These are phyloP conservation scores for Leptopilina clavipes DNA, from an alignment of 1,140 invertebrate genomes.

Conservation along the genomic window DNA sequence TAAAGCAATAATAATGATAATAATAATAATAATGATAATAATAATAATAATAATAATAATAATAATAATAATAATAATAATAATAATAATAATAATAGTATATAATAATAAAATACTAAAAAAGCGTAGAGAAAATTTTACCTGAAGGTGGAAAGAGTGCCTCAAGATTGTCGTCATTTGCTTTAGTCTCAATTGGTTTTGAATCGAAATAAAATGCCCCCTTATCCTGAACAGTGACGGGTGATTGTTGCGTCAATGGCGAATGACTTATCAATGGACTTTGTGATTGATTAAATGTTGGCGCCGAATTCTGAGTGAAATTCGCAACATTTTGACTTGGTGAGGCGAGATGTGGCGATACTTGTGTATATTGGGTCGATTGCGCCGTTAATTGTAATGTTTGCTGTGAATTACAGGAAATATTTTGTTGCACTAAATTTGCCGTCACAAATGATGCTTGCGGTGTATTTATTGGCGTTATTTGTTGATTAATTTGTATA, in stretches of 20 bases:
- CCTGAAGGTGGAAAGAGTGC: slow-evolving; percentile 73
- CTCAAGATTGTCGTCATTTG: slow-evolving; percentile 69
- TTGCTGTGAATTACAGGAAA: slow-evolving; percentile 51
- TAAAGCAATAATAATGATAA: too few species aligned
- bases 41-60: too few species aligned
- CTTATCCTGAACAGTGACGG: slow-evolving; percentile 69
- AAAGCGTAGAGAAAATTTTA: slow-evolving; percentile 56
- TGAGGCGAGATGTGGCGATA: slow-evolving; percentile 65
- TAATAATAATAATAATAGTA: too few species aligned
- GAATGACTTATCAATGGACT: slow-evolving; percentile 69
- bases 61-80: too few species aligned
- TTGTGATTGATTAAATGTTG: slow-evolving; percentile 65
- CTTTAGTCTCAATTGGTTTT: slow-evolving; percentile 53
- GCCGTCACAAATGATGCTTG: slow-evolving; percentile 53
- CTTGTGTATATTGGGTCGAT: slow-evolving; percentile 57
- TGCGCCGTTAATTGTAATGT: slow-evolving; percentile 59
- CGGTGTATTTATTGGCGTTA: slow-evolving; percentile 60
- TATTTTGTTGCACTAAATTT: slow-evolving; percentile 42
- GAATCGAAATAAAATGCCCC: slow-evolving; percentile 67
- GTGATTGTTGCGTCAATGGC: slow-evolving; percentile 68
- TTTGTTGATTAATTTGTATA: slow-evolving; percentile 61
- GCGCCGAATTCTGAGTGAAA: slow-evolving; percentile 59
- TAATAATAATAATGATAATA: too few species aligned
- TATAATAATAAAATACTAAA: slow-evolving; percentile 3
- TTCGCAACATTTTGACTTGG: slow-evolving; percentile 61